These are phyloP conservation scores for Carcina quercana DNA, from an alignment of 2,888 invertebrate species.

Conservation along the genomic window DNA sequence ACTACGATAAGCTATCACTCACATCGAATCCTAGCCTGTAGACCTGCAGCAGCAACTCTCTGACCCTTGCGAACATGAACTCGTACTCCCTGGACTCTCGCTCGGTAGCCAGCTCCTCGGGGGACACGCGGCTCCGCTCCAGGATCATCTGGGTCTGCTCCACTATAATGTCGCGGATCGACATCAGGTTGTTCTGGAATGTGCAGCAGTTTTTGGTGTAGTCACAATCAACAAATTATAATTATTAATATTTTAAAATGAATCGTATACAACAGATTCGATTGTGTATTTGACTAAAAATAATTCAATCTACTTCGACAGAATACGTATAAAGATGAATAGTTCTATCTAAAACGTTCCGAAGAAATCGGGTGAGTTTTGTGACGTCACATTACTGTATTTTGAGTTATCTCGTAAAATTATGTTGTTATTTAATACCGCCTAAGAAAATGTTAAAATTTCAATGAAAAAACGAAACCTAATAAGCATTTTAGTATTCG, in stretches of 20 bases:
- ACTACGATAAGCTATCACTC: conserved; percentile 12
- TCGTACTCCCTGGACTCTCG: conserved; percentile 19
- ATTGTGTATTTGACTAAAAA: too few species aligned
- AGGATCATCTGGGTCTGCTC: conserved; percentile 39
- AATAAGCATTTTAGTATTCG: too few species aligned
- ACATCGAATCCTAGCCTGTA: conserved; percentile 94
- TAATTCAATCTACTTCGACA: too few species aligned
- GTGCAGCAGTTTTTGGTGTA: neutral
- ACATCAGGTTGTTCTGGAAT: conserved; percentile 45
- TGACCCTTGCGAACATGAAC: conserved; percentile 35
- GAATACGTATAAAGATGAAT: too few species aligned
- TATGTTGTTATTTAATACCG: too few species aligned
- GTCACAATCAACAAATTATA: neutral
- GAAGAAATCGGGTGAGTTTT: too few species aligned
- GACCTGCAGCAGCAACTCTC: conserved; percentile 82
- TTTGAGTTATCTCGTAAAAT: too few species aligned
- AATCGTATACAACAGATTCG: too few species aligned
- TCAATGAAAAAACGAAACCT: too few species aligned
- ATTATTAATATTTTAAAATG: neutral
- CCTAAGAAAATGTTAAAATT: too few species aligned
- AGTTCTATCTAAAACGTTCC: too few species aligned
- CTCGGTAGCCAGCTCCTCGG: conserved; percentile 23
- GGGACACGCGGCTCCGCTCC: conserved; percentile 30
- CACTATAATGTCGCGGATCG: conserved; percentile 46
- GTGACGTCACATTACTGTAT: too few species aligned